phyloP scores from a whole-genome alignment of 2,888 invertebrate species.

The Stenodera caucasica region DNA sequence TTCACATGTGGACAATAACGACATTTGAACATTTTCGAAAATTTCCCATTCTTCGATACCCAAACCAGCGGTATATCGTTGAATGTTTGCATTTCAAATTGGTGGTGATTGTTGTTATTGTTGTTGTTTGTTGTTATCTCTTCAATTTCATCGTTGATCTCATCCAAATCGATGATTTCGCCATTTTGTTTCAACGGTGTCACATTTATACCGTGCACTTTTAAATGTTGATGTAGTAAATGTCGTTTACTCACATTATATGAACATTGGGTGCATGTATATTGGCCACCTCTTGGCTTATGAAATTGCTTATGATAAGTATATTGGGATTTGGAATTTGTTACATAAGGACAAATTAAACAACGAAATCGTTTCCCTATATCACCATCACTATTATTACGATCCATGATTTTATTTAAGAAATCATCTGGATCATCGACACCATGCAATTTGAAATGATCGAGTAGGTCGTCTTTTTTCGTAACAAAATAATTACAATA shows the following conservation, averaged over 20 bases:
- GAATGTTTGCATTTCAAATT: slow-evolving; percentile 57
- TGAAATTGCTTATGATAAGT: slow-evolving; percentile 88
- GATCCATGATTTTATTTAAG: slow-evolving; percentile 54
- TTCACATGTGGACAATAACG: slow-evolving; percentile 83
- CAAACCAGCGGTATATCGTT: slow-evolving; percentile 72
- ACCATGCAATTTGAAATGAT: slow-evolving; percentile 69
- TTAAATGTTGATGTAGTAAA: slow-evolving; percentile 79
- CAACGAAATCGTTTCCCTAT: slow-evolving; percentile 73
- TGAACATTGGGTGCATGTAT: slow-evolving; percentile 79
- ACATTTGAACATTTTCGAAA: slow-evolving; percentile 83
- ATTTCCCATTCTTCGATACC: slow-evolving; percentile 72
- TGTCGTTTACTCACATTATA: slow-evolving; percentile 82
- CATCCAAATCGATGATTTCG: slow-evolving; percentile 45
- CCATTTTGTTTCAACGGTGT: slow-evolving; percentile 53
- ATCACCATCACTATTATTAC: slow-evolving; percentile 43
- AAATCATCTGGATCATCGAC: slow-evolving; percentile 64
- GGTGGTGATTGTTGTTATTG: slow-evolving; percentile 17
- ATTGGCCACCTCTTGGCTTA: slow-evolving; percentile 70
- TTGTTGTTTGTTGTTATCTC: slow-evolving; percentile 39
- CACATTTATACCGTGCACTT: slow-evolving; percentile 69
- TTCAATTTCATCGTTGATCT: slow-evolving; percentile 48
- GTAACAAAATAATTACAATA: slow-evolving; percentile 80
- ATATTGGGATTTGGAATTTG: slow-evolving; percentile 83
- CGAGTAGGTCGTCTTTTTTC: slow-evolving; percentile 67
- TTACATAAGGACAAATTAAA: slow-evolving; percentile 79